phyloP scores from a whole-genome alignment of 2,797 vertebrate genomes.

The Anniella stebbinsi region DNA sequence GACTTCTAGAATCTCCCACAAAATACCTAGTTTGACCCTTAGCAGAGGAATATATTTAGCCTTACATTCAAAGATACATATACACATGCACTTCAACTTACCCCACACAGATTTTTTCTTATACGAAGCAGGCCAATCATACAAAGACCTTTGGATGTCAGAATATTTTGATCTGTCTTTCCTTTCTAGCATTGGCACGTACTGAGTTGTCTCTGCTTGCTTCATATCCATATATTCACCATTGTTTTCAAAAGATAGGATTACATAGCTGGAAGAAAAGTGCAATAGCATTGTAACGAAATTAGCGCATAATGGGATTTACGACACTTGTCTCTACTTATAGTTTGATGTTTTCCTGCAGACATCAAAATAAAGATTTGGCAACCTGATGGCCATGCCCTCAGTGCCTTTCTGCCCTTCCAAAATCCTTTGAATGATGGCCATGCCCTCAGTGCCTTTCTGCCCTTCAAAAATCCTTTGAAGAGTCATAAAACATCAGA shows the following conservation, averaged over 20 bases:
- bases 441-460: not conserved
- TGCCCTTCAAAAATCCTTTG: not conserved
- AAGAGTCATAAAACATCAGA: not conserved
- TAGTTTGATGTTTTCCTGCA: not conserved
- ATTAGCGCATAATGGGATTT: not conserved
- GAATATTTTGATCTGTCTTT: conserved; percentile 92
- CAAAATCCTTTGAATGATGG: no score
- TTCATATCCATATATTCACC: conserved; percentile 99
- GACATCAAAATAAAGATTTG: not conserved
- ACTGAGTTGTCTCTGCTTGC: conserved; percentile 94
- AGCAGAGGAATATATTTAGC: not conserved
- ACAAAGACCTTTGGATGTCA: conserved; percentile 90
- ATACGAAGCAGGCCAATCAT: conserved; percentile 92
- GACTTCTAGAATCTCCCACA: not conserved
- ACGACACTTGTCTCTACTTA: not conserved
- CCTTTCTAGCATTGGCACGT: conserved; percentile 97
- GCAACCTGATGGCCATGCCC: not conserved
- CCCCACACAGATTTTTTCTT: conserved; percentile 87
- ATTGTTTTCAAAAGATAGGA: conserved; percentile 96
- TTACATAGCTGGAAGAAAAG: conserved; percentile 89
- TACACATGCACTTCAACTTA: conserved; percentile 60
- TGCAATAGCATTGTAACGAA: not conserved
- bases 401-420: no score
- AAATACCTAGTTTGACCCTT: not conserved
- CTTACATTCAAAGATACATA: not conserved